Evolutionary conservation across 2,888 invertebrate genomes (phyloP).

Genomic region (Asteroscopus sphinx): DNA sequence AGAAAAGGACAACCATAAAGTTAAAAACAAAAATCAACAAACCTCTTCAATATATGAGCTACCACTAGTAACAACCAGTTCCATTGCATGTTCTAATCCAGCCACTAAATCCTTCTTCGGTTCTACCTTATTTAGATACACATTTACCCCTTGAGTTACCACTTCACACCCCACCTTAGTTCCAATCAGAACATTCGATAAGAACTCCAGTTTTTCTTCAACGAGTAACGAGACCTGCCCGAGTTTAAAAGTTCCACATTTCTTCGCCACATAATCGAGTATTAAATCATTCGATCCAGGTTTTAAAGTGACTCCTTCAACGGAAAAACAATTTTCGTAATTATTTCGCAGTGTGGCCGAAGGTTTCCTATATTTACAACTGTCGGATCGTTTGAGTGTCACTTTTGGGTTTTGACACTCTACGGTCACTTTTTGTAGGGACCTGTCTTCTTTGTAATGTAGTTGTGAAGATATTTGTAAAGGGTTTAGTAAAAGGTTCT

Average conservation of each 20-base stretch:
- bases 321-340: constrained; percentile 90
- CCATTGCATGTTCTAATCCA: constrained; percentile 94
- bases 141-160: constrained; percentile 86
- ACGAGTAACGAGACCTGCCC: constrained; percentile 92
- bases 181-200: constrained; percentile 91
- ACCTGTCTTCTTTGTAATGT: constrained; percentile 95
- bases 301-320: constrained; percentile 86
- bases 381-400: constrained; percentile 92
- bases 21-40: constrained; percentile 59
- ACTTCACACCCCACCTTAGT: constrained; percentile 89
- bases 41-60: constrained; percentile 93
- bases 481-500: constrained; percentile 89
- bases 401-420: constrained; percentile 92
- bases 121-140: constrained; percentile 85
- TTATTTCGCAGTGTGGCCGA: constrained; percentile 92
- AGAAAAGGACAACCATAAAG: not conserved
- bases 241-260: constrained; percentile 92
- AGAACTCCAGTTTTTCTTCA: constrained; percentile 92
- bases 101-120: constrained; percentile 93
- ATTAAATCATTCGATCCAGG: constrained; percentile 92
- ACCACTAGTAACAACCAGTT: constrained; percentile 93
- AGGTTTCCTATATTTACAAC: constrained; percentile 92
- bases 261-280: constrained; percentile 90
- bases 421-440: constrained; percentile 93
- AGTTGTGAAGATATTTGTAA: constrained; percentile 92